phyloP scores from a whole-genome alignment of 1,140 invertebrate genomes.

The Kradibia gibbosae region DNA sequence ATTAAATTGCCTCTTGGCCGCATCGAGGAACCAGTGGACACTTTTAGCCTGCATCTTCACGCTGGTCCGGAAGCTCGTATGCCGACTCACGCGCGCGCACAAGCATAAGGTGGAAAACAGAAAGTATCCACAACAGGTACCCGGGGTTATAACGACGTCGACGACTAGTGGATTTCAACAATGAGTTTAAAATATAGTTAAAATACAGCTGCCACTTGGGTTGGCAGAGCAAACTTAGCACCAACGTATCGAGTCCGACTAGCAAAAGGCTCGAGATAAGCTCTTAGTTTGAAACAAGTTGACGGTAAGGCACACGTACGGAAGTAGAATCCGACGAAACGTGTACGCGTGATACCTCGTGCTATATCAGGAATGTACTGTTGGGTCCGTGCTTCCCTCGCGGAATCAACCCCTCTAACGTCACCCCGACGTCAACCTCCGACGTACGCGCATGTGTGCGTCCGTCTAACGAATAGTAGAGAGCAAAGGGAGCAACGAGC shows the following conservation, averaged over 20 bases:
- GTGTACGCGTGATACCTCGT: constrained; percentile 56
- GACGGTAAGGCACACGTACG: not conserved
- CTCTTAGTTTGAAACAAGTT: not conserved
- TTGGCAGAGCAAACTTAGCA: too few species aligned
- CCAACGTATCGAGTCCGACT: too few species aligned
- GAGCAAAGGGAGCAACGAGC: constrained; percentile 20
- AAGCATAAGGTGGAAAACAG: not conserved
- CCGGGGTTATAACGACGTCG: not conserved
- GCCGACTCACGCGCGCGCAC: too few species aligned
- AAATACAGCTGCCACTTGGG: not conserved
- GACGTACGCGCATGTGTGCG: constrained; percentile 46
- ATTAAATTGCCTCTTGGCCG: not conserved
- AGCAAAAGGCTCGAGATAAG: too few species aligned
- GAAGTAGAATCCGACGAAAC: not conserved
- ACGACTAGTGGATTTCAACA: too few species aligned
- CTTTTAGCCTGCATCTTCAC: too few species aligned
- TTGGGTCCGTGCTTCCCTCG: constrained; percentile 45
- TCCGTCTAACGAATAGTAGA: not conserved
- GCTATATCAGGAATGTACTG: constrained; percentile 66
- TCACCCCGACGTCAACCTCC: constrained; percentile 49
- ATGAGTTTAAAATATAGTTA: not conserved
- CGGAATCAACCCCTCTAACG: constrained; percentile 18
- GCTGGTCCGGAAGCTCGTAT: too few species aligned
- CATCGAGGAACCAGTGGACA: not conserved
- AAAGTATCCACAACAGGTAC: not conserved